Conservation (phyloP, 2,888 invertebrate genomes). For the Drosophila neutralis region DNA sequence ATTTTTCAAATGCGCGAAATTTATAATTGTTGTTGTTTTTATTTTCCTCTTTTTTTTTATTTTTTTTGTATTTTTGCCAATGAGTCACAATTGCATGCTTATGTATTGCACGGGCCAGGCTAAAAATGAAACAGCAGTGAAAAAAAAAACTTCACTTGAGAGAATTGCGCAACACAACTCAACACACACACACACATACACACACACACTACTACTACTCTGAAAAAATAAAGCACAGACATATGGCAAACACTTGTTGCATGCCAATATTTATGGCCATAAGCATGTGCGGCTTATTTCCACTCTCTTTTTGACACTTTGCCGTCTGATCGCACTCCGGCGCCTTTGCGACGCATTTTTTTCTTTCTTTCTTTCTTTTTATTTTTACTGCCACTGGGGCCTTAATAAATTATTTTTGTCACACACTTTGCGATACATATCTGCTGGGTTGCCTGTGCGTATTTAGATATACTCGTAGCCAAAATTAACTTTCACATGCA, state of each 20-base stretch:
- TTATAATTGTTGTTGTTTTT: constrained; percentile 23
- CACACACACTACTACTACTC: background rate
- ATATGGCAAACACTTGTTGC: constrained; percentile 76
- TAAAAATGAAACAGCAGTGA: constrained; percentile 28
- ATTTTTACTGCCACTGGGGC: constrained; percentile 6
- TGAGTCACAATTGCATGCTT: constrained; percentile 56
- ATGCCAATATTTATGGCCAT: constrained; percentile 52
- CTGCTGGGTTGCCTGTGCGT: background rate
- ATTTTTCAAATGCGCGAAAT: constrained; percentile 9
- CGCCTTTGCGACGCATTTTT: constrained; percentile 16
- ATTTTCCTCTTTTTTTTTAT: constrained; percentile 3
- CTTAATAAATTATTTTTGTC: constrained; percentile 67
- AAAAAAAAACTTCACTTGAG: constrained; percentile 40
- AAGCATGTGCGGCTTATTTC: constrained; percentile 38
- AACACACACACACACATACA: constrained; percentile 23
- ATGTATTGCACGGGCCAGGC: constrained; percentile 18
- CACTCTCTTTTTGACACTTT: constrained; percentile 51
- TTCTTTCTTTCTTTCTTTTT: constrained; percentile 8
- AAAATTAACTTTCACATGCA: constrained; percentile 70
- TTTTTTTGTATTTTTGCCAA: constrained; percentile 27
- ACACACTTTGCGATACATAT: constrained; percentile 46
- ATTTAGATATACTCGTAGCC: constrained; percentile 26
- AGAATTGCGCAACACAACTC: constrained; percentile 45
- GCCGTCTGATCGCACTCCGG: constrained; percentile 14
- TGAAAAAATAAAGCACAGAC: constrained; percentile 36